A percentile compares a stretch with the other conserved stretches of the same genome.
phyloP scores from a whole-genome alignment of 2,113 vertebrate species.

The Leuciscus idus region DNA sequence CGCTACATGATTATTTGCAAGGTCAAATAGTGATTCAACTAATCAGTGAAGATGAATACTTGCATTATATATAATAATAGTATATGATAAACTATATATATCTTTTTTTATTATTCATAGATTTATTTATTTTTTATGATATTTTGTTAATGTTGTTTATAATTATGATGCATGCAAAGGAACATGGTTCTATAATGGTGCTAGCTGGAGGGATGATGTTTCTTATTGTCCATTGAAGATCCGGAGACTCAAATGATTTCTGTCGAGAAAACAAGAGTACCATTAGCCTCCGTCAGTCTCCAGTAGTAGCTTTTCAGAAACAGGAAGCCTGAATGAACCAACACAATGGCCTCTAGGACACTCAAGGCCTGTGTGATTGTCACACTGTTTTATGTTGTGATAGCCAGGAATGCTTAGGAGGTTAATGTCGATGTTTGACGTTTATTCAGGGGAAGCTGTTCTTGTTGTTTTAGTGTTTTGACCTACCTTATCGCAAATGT shows the following conservation, averaged over 20 bases:
- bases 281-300: constrained; percentile 6
- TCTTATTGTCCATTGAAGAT: background rate
- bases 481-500: constrained; percentile 5
- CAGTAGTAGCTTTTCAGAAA: background rate
- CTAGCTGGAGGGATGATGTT: background rate
- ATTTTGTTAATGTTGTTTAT: too few species aligned
- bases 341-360: constrained; percentile 18
- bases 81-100: too few species aligned
- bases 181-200: background rate
- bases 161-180: too few species aligned
- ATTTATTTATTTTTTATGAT: too few species aligned
- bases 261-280: constrained; percentile 14
- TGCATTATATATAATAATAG: too few species aligned
- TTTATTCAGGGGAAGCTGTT: background rate
- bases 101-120: too few species aligned
- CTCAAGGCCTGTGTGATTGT: constrained; percentile 17
- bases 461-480: background rate
- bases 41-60: too few species aligned
- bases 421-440: background rate
- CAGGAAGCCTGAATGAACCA: constrained; percentile 17
- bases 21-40: too few species aligned
- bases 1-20: too few species aligned
- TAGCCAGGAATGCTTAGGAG: background rate
- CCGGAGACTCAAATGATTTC: background rate
- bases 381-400: constrained; percentile 9